These are phyloP conservation scores for Fregetta grallaria DNA, from an alignment of 2,113 vertebrate genomes.

Conservation along the genomic window DNA sequence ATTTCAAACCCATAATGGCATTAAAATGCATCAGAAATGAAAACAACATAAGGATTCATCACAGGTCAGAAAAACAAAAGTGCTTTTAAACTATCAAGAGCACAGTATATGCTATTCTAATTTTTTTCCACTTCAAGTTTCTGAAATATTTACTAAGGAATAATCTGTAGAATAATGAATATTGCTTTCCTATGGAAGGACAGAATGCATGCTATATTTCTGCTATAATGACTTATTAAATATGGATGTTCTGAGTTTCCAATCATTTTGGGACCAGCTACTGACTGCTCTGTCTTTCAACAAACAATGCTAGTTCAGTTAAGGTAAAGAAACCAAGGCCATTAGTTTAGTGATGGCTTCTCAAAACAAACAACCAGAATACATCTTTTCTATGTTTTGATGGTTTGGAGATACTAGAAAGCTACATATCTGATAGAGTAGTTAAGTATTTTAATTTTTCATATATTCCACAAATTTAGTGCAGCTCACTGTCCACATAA, in stretches of 20 bases:
- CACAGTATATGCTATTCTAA: slow-evolving; percentile 4
- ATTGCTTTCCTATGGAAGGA: slow-evolving; percentile 63
- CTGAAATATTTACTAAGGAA: slow-evolving; percentile 77
- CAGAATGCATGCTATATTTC: slow-evolving; percentile 57
- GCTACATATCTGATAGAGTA: neutral
- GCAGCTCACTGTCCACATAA: neutral
- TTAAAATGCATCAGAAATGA: slow-evolving; percentile 40
- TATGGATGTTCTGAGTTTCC: slow-evolving; percentile 69
- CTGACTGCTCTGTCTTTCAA: slow-evolving; percentile 11
- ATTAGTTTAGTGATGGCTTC: neutral
- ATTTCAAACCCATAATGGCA: slow-evolving; percentile 57
- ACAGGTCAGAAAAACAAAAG: slow-evolving; percentile 1
- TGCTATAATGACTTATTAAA: slow-evolving; percentile 71
- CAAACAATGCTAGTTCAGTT: slow-evolving; percentile 11
- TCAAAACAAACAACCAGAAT: neutral
- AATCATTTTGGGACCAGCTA: slow-evolving; percentile 29
- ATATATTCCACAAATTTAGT: slow-evolving; percentile 18
- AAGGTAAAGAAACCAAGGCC: neutral
- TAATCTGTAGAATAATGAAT: slow-evolving; percentile 74
- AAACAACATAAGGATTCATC: slow-evolving; percentile 36
- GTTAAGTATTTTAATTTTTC: slow-evolving; percentile 12
- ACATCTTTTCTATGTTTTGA: neutral
- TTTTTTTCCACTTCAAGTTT: slow-evolving; percentile 47
- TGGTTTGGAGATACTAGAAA: neutral
- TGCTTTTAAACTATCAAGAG: slow-evolving; percentile 54